Percentiles rank a stretch among this genome's conserved stretches.
These are phyloP conservation scores for Pomacea canaliculata DNA, from an alignment of 2,888 invertebrate species.

Conservation along the genomic window DNA sequence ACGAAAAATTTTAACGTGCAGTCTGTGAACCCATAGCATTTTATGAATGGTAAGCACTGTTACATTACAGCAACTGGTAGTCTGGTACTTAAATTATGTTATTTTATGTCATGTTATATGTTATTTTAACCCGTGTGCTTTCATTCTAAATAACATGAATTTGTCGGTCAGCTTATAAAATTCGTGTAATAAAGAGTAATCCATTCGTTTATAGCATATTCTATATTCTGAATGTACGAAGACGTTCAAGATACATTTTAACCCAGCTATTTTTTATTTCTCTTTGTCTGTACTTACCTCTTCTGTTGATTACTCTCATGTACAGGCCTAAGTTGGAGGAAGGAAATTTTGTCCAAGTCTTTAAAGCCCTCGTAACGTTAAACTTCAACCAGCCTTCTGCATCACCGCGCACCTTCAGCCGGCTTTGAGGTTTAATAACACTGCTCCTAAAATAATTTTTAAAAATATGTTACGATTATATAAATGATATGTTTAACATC, in stretches of 20 bases:
- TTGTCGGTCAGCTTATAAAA: no score
- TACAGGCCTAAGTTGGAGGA: conserved; percentile 84
- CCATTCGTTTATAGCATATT: no score
- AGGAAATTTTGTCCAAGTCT: conserved; percentile 84
- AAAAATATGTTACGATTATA: background rate
- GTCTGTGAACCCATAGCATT: no score
- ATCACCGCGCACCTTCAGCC: conserved; percentile 70
- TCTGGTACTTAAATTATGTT: no score
- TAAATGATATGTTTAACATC: background rate
- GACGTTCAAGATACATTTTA: background rate
- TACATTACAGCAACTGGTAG: no score
- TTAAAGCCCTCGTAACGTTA: conserved; percentile 84
- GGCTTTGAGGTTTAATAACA: conserved; percentile 46
- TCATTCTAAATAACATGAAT: no score
- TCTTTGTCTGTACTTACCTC: conserved; percentile 38
- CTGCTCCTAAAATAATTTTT: conserved; percentile 49
- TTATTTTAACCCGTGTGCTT: no score
- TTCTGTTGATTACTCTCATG: conserved; percentile 49
- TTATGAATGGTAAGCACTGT: no score
- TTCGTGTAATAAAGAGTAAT: no score
- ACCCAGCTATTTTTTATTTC: background rate
- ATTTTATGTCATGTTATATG: no score
- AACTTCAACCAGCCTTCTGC: conserved; percentile 87
- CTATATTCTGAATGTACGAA: background rate
- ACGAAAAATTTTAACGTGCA: no score